phyloP scores from a whole-genome alignment of 1,140 invertebrate species.

The Zaprionus kolodkinae region DNA sequence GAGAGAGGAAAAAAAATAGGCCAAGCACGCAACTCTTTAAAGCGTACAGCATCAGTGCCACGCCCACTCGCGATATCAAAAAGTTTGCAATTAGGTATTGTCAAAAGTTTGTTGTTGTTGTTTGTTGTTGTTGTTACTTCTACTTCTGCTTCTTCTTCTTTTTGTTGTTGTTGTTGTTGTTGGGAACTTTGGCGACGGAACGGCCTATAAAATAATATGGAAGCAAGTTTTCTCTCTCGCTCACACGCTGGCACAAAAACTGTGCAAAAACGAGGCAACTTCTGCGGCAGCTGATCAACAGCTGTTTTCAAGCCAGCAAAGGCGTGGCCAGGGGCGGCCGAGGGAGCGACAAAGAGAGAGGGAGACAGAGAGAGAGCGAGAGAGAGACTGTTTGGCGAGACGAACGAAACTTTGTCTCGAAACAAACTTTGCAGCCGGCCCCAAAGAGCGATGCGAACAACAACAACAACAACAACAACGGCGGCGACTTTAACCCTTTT shows the following conservation, averaged over 20 bases:
- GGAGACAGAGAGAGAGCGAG: neutral
- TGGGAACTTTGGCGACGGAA: slow-evolving; percentile 34
- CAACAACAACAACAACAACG: neutral
- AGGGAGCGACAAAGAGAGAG: neutral
- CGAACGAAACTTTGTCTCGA: slow-evolving; percentile 12
- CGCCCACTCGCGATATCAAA: slow-evolving; percentile 56
- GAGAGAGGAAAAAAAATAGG: slow-evolving; percentile 2
- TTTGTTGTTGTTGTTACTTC: slow-evolving; percentile 12
- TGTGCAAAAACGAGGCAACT: slow-evolving; percentile 6
- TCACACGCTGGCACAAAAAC: neutral
- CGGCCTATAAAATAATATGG: slow-evolving; percentile 10
- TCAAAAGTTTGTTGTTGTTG: slow-evolving; percentile 48
- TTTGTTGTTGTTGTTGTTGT: slow-evolving; percentile 35
- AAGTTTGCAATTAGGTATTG: slow-evolving; percentile 82
- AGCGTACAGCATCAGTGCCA: slow-evolving; percentile 39
- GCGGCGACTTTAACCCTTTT: neutral
- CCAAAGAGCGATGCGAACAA: slow-evolving; percentile 1
- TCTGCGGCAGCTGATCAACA: slow-evolving; percentile 45
- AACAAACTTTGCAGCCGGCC: slow-evolving; percentile 11
- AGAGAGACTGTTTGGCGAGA: slow-evolving; percentile 7
- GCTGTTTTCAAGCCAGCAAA: slow-evolving; percentile 33
- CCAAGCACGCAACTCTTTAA: slow-evolving; percentile 69
- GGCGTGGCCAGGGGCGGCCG: neutral
- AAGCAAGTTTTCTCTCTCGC: neutral
- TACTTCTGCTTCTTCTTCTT: neutral